Percentiles rank a stretch among this genome's conserved stretches.
These are phyloP conservation scores for Drosophila glabriapex DNA, from an alignment of 2,888 invertebrate genomes.

Conservation along the genomic window DNA sequence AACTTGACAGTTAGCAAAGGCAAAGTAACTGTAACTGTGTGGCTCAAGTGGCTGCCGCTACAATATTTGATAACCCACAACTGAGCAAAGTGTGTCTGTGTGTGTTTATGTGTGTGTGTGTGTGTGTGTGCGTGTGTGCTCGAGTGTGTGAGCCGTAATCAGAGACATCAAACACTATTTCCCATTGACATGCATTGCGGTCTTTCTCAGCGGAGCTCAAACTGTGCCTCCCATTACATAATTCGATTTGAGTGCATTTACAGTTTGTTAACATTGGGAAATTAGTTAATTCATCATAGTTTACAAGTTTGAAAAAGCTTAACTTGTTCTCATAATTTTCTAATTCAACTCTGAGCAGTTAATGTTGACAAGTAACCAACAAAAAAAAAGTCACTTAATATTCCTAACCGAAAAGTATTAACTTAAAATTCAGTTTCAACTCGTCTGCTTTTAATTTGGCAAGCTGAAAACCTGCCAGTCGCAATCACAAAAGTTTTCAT, in stretches of 20 bases:
- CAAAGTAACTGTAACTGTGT: conserved; percentile 5
- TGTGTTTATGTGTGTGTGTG: neutral
- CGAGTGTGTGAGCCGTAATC: conserved; percentile 29
- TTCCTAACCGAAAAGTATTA: neutral
- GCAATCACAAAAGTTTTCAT: neutral
- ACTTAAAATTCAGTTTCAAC: too few species aligned
- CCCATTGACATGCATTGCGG: conserved; percentile 40
- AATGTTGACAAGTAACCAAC: neutral
- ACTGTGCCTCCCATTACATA: neutral
- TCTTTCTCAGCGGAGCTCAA: conserved; percentile 1
- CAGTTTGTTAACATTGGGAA: neutral
- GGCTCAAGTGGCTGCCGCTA: conserved; percentile 27
- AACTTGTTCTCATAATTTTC: neutral
- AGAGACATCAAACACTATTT: conserved; percentile 29
- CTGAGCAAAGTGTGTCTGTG: neutral
- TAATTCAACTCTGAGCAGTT: neutral
- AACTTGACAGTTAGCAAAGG: conserved; percentile 25
- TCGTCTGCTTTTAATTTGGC: neutral
- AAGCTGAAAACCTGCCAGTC: neutral
- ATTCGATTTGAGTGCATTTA: conserved; percentile 4
- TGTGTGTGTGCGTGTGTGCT: conserved; percentile 13
- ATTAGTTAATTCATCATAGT: neutral
- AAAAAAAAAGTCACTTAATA: neutral
- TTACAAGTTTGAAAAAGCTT: neutral
- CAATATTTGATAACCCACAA: conserved; percentile 29